A percentile compares a stretch with the other conserved stretches of the same genome.
These are phyloP conservation scores for Murina feae DNA, from an alignment of 2,113 vertebrate species.

Conservation along the genomic window DNA sequence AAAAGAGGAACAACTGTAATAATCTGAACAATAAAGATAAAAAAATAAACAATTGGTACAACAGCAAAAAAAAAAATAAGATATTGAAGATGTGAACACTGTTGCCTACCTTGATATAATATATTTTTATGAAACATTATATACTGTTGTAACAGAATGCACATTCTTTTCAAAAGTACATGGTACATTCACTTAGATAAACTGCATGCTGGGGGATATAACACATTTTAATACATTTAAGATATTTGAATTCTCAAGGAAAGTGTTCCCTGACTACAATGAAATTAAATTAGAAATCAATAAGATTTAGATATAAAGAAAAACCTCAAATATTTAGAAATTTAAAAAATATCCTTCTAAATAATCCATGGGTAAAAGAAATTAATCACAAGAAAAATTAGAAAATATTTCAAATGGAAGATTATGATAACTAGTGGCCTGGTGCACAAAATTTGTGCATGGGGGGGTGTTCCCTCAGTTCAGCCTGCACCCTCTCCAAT, in stretches of 20 bases:
- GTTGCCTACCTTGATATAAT: background rate
- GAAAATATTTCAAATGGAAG: background rate
- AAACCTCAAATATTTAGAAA: background rate
- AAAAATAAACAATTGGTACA: background rate
- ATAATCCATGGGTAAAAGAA: background rate
- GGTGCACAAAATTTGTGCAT: too few relatives aligned
- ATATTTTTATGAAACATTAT: background rate
- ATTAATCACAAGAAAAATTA: background rate
- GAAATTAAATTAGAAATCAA: background rate
- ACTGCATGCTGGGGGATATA: background rate
- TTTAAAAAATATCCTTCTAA: background rate
- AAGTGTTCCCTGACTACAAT: background rate
- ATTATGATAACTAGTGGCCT: too few relatives aligned
- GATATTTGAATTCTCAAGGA: background rate
- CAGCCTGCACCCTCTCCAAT: too few relatives aligned
- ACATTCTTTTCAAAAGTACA: background rate
- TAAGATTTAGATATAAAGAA: background rate
- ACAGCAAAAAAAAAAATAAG: background rate
- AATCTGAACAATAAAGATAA: too few relatives aligned
- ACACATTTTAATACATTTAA: background rate
- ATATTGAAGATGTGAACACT: background rate
- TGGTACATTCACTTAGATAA: background rate
- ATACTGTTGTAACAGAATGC: background rate
- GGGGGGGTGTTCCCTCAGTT: too few relatives aligned
- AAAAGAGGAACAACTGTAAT: too few relatives aligned